Percentiles rank a stretch among this genome's conserved stretches.
These are phyloP conservation scores for Silurus glanis DNA, from an alignment of 2,113 vertebrate genomes.

Conservation along the genomic window DNA sequence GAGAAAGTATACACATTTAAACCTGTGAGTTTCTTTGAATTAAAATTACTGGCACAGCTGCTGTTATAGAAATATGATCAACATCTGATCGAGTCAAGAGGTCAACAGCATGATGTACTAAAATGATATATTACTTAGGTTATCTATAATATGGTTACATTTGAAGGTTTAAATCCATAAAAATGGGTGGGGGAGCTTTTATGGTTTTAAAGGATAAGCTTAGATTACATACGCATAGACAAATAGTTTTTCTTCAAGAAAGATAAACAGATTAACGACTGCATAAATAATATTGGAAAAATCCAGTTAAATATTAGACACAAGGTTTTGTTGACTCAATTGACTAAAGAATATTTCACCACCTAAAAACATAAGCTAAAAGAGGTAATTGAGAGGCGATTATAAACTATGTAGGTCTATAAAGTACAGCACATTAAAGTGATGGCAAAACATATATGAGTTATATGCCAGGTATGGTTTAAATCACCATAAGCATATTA, in stretches of 20 bases:
- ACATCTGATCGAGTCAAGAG: not conserved
- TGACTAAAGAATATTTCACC: not conserved
- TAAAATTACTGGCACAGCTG: not conserved
- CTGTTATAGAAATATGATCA: not conserved
- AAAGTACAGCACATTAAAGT: not conserved
- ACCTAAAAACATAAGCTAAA: not conserved
- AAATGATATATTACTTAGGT: not conserved
- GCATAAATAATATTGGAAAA: slow-evolving; percentile 6
- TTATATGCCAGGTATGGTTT: not conserved
- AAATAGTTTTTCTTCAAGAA: not conserved
- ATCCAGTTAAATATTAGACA: slow-evolving; percentile 19
- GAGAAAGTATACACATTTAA: not conserved
- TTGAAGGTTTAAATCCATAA: no score
- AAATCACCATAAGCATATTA: not conserved
- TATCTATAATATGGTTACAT: no score
- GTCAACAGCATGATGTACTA: not conserved
- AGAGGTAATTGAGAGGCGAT: not conserved
- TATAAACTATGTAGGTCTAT: not conserved
- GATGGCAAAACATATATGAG: not conserved
- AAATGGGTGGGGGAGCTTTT: not conserved
- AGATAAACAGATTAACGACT: slow-evolving; percentile 19
- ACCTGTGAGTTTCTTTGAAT: not conserved
- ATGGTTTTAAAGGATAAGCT: not conserved
- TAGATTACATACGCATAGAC: not conserved
- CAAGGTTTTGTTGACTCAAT: slow-evolving; percentile 36